Conservation (phyloP, 2,113 vertebrate species). For the Mohoua ochrocephala region DNA sequence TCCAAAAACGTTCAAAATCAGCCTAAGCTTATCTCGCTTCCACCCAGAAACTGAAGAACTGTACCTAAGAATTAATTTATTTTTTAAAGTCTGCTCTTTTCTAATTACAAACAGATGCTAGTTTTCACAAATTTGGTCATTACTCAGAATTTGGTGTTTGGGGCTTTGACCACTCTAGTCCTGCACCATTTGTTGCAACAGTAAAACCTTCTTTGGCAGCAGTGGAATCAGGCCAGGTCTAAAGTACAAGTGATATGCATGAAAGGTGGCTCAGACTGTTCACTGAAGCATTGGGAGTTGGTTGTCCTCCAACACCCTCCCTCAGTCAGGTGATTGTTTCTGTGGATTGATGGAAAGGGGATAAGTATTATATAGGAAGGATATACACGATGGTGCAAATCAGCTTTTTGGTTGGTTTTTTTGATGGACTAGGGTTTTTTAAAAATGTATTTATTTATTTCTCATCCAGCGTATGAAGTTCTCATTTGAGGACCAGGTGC, state of each 20-base stretch:
- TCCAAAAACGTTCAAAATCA: neutral
- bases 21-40: neutral
- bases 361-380: neutral
- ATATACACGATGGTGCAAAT: neutral
- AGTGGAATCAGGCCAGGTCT: neutral
- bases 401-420: neutral
- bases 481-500: neutral
- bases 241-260: neutral
- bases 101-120: neutral
- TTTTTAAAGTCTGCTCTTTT: neutral
- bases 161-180: neutral
- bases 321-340: neutral
- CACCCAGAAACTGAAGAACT: neutral
- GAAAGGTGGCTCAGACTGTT: neutral
- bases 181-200: neutral
- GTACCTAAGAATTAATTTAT: neutral
- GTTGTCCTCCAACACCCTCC: neutral
- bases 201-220: neutral
- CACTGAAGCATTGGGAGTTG: neutral
- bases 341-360: neutral
- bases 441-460: neutral
- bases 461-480: neutral
- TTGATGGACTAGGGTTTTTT: accelerated
- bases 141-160: neutral
- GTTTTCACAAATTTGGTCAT: neutral